Evolutionary conservation across 2,797 vertebrate species (phyloP), one percentile per base, ranked within the genome.

Genomic region (Tragelaphus eurycerus): DNA sequence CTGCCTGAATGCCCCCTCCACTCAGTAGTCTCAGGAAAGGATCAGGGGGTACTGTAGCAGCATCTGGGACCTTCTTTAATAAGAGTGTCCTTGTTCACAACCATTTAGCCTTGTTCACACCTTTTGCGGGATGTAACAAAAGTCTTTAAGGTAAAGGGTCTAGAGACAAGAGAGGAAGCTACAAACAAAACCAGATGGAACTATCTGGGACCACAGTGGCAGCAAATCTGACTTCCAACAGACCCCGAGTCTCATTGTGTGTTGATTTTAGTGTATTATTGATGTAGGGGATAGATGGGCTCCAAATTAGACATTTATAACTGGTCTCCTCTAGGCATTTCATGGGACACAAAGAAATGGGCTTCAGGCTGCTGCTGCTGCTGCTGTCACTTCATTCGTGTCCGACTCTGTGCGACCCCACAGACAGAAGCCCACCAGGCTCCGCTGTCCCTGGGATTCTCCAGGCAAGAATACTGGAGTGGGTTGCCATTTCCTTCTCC

Each of bases 111-210:
- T 31, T 62, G 13, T 31, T 62, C 62, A n/a, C 62, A 64, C 62
- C 15, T 64, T 31, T 9, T n/a, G 15, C 3, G 6, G 62, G 62
- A n/a, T 0, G 1, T 19, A 4, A 19, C 62, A 25, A 57, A n/a
- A n/a, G 7, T n/a, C 0, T 64, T 64, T 9, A 64, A n/a, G 16
- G 29, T 64, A 17, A 64, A n/a, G 14, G 7, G 55, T 64, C 31
- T n/a, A 64, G 62, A 64, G 15, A n/a, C 7, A 64, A 64, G 62
- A 64, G 31, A 64, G 31, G 62, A 64, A n/a, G 62, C 62, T n/a
- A n/a, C 62, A n/a, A 15, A 62, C 60, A 31, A 31, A 59, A 27
- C 13, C 62, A n/a, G 15, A n/a, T 31, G 62, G 31, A 64, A n/a
- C 31, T 31, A 64, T 15, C 16, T 8, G 31, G 62, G 62, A n/a